These are phyloP conservation scores for Phengaris arion DNA, from an alignment of 2,888 invertebrate species.

Conservation along the genomic window DNA sequence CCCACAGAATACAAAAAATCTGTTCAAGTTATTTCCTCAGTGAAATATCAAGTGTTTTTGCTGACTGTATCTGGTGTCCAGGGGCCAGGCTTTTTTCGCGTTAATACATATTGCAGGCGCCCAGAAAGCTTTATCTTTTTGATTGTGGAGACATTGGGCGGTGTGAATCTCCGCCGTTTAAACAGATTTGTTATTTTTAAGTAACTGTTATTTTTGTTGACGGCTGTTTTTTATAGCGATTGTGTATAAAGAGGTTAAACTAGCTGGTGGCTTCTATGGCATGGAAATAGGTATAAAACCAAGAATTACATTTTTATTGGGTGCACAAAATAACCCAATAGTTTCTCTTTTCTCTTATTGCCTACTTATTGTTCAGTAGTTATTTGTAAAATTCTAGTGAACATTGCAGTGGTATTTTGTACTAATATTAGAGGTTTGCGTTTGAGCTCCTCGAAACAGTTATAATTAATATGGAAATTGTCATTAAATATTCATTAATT, in stretches of 20 bases:
- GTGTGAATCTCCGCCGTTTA: background rate
- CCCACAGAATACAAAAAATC: no score
- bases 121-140: constrained; percentile 18
- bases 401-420: background rate
- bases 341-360: no score
- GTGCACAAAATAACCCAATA: no score
- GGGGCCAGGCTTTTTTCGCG: background rate
- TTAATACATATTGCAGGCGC: constrained; percentile 13
- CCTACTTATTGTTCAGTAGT: no score
- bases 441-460: background rate
- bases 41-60: background rate
- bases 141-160: constrained; percentile 5
- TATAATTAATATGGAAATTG: constrained; percentile 2
- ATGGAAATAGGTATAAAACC: no score
- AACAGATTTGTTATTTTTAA: background rate
- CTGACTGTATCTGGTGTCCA: background rate
- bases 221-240: background rate
- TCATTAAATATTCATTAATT: background rate
- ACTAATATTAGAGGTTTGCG: background rate
- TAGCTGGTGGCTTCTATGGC: background rate
- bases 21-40: background rate
- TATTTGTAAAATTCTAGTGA: background rate
- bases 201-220: background rate
- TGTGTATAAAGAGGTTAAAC: background rate
- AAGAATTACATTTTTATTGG: no score